Percentiles rank a stretch among this genome's conserved stretches.
Conservation (phyloP, 2,888 invertebrate species). For the Acleris cristana region DNA sequence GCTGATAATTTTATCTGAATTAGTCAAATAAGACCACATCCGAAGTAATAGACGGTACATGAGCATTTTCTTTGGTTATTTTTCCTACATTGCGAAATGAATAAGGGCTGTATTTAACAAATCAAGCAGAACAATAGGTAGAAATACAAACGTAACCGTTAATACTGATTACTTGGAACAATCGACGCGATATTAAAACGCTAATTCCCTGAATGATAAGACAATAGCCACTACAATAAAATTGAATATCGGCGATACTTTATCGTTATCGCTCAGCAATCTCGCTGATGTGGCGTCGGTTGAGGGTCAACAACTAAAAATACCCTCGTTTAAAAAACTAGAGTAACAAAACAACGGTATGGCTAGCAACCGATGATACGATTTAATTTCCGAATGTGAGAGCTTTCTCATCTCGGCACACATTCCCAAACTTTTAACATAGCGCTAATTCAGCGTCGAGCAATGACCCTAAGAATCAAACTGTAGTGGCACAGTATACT, state of each 20-base stretch:
- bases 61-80: no score
- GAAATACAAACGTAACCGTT: slow-evolving; percentile 12
- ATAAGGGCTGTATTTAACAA: slow-evolving; percentile 12
- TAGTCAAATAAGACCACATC: no score
- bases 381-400: slow-evolving; percentile 44
- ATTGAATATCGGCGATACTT: slow-evolving; percentile 67
- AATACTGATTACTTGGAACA: slow-evolving; percentile 41
- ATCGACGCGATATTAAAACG: slow-evolving; percentile 47
- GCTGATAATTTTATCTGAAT: no score
- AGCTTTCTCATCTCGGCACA: slow-evolving; percentile 69
- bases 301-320: slow-evolving; percentile 22
- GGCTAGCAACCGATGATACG: not conserved
- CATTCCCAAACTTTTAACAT: slow-evolving; percentile 58
- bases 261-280: slow-evolving; percentile 70
- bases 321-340: slow-evolving; percentile 23
- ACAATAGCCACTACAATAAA: slow-evolving; percentile 61
- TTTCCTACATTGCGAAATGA: slow-evolving; percentile 6
- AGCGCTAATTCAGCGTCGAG: slow-evolving; percentile 59
- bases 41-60: no score
- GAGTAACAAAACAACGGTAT: not conserved
- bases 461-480: slow-evolving; percentile 42
- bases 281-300: slow-evolving; percentile 45
- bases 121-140: slow-evolving; percentile 16
- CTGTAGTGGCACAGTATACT: slow-evolving; percentile 54
- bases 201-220: slow-evolving; percentile 64